Evolutionary conservation across 2,888 invertebrate genomes (phyloP), one percentile per base, ranked within the genome.

Genomic region (Metallyticus violacea): DNA sequence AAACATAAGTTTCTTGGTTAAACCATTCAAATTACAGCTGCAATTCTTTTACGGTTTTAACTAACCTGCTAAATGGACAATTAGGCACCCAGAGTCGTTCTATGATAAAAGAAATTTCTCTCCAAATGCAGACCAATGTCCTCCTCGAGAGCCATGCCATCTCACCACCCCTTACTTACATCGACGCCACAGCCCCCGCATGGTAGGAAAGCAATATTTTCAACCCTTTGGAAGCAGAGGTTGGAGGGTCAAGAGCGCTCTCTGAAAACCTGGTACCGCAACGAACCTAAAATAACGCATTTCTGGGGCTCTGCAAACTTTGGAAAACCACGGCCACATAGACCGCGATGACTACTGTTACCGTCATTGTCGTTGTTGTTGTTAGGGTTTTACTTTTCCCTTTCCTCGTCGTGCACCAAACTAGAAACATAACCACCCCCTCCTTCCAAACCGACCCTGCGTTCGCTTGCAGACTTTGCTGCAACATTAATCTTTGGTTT

Each of bases 401-500:
- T n/a, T 30, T 30, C 30, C 30, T 30, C 30, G 40, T 40, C 9
- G 7, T 62, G 15, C 40, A 9, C 40, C 40, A 40, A 40, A 40
- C n/a, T n/a, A n/a, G n/a, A n/a, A n/a, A n/a, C n/a, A n/a, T n/a
- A n/a, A n/a, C n/a, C 40, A 40, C 15, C 40, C 40, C 40, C 40
- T 62, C 40, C 40, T 15, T 62, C 40, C 40, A 2, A 4, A n/a
- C n/a, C n/a, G n/a, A n/a, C n/a, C n/a, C n/a, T n/a, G n/a, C n/a
- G n/a, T n/a, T n/a, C n/a, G 40, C 40, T 62, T 62, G 40, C 40
- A 62, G 40, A 62, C 40, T 62, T 62, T 62, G 40, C 40, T 62
- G 40, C 40, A 62, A 83, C 83, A 83, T 83, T 83, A 83, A 83
- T 83, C 83, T 83, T 83, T 83, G 83, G 83, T 83, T 77, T 77